phyloP scores from a whole-genome alignment of 2,888 invertebrate genomes.

The Zygogramma bicolorata region DNA sequence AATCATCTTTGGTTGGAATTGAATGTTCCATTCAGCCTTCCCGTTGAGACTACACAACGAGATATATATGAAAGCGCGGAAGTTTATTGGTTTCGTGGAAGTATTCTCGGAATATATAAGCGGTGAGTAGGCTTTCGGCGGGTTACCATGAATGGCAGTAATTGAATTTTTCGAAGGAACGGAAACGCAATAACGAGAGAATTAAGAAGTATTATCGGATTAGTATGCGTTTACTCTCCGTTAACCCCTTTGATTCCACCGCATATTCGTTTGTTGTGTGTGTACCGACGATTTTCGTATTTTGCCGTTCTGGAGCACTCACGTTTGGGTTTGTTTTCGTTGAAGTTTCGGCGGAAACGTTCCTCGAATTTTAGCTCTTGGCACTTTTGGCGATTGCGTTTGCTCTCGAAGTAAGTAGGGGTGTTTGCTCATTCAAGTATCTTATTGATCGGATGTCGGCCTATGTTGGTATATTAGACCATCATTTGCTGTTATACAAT shows the following conservation, averaged over 20 bases:
- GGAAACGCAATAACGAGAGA: neutral
- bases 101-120: neutral
- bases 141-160: neutral
- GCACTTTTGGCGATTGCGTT: neutral
- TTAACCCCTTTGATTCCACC: neutral
- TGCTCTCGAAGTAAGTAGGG: neutral
- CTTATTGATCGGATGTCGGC: no score
- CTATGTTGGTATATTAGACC: no score
- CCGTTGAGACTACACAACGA: neutral
- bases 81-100: conserved; percentile 3
- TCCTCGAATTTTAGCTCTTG: neutral
- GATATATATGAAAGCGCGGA: neutral
- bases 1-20: neutral
- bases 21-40: neutral
- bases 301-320: neutral
- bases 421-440: neutral
- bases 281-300: neutral
- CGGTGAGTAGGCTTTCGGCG: neutral
- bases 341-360: neutral
- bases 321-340: neutral
- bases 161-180: neutral
- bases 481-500: no score
- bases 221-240: neutral
- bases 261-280: neutral
- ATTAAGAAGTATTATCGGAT: neutral